Base-by-base conservation (phyloP, 2,888 invertebrate genomes). In the Cremastinae sp. region DNA sequence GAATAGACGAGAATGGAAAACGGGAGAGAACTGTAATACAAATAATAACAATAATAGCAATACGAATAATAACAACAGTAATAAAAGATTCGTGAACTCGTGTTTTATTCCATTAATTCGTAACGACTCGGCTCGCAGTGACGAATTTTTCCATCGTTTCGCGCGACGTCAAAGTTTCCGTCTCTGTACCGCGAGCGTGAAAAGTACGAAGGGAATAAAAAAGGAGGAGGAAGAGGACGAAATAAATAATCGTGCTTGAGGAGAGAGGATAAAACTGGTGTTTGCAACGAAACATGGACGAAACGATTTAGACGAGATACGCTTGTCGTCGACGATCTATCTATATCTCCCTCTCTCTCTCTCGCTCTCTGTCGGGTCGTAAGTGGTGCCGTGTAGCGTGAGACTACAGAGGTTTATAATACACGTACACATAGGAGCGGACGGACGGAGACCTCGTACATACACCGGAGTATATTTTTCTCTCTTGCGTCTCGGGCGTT, bases 241-340 rank as follows among this genome's bases (percentile, higher is more conserved):
- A n/a, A n/a, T n/a, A 51, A 41, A 51, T 41, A 18, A 47, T 16
- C 9, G 37, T 14, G 35, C 8, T 3, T 8, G 7, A 35, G 56
- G 28, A 39, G 28, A 71, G 59, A 61, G 58, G n/a, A 20, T 49
- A 59, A 41, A 43, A 20, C 28, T 45, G 51, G 37, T 49, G 51
- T 49, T 51, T 39, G 45, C 22, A 73, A 35, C 58, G 49, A 58
- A 74, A 62, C 58, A 74, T 51, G 61, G 51, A 70, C 59, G 53
- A 7, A 35, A 75, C 53, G 28, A 51, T 69, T 75, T 65, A 66
- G 55, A 59, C 55, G 71, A 71, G 71, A 75, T 70, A 68, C 49
- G 55, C 68, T 68, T 43, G 72, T 71, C 70, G 70, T 62, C 59
- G 56, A 20, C 56, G 56, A 64, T 66, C 73, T 20, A 14, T 22